phyloP scores from a whole-genome alignment of 2,888 invertebrate species.

The Frankliniella fusca region DNA sequence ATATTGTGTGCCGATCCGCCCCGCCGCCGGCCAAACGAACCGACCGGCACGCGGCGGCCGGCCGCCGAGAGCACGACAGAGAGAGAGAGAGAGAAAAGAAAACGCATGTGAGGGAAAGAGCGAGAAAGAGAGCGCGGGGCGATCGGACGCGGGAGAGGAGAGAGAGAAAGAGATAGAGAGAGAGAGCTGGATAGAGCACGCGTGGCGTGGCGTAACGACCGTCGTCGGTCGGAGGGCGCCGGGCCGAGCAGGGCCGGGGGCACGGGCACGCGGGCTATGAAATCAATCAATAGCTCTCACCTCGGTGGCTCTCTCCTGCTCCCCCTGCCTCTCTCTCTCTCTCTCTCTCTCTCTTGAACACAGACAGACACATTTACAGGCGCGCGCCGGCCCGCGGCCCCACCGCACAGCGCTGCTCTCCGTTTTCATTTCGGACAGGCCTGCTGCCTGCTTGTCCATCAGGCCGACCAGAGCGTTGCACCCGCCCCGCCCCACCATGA shows the following conservation, averaged over 20 bases:
- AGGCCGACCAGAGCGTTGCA: not conserved
- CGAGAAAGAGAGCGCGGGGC: too few relatives aligned
- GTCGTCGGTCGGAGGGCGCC: constrained; percentile 9
- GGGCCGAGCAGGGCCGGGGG: not conserved
- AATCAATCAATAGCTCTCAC: constrained; percentile 14
- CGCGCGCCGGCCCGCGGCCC: not conserved
- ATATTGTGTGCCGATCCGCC: not conserved
- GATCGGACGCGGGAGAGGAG: too few relatives aligned
- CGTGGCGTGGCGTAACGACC: not conserved
- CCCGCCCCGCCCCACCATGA: not conserved
- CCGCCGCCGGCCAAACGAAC: not conserved
- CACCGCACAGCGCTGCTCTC: not conserved
- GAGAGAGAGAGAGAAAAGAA: not conserved
- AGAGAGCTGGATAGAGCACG: too few relatives aligned
- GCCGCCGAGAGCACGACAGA: not conserved
- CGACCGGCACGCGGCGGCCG: not conserved
- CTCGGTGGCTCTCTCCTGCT: not conserved
- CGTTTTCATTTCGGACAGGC: too few relatives aligned
- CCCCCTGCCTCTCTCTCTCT: not conserved
- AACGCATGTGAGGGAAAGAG: too few relatives aligned
- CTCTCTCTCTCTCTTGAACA: too few relatives aligned
- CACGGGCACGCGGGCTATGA: not conserved
- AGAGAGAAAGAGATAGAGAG: not conserved
- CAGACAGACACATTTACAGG: not conserved
- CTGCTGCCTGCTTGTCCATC: not conserved